Percentiles rank a stretch among this genome's conserved stretches.
These are phyloP conservation scores for Etia nguti DNA, from an alignment of 2,113 vertebrate species.

Conservation along the genomic window DNA sequence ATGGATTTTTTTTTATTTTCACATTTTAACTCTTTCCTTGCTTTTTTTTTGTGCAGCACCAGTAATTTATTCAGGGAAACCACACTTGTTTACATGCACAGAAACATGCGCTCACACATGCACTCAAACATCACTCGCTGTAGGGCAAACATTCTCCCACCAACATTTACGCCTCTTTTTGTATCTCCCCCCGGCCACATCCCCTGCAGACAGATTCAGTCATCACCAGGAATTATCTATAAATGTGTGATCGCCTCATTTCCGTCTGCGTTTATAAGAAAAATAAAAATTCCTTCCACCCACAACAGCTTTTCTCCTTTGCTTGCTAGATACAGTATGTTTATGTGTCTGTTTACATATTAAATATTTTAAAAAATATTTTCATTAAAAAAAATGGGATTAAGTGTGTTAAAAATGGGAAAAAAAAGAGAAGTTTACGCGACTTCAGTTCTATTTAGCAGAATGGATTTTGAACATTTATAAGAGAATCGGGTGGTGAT, in stretches of 20 bases:
- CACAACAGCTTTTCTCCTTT: slow-evolving; percentile 5
- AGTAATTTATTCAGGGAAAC: neutral
- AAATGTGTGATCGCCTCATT: slow-evolving; percentile 53
- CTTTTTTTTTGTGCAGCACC: neutral
- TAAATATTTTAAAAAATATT: neutral
- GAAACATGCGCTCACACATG: neutral
- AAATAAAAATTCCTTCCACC: neutral
- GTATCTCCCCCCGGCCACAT: slow-evolving; percentile 15
- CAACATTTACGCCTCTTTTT: slow-evolving; percentile 31
- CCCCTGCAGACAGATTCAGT: slow-evolving; percentile 26
- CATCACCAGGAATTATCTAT: slow-evolving; percentile 37
- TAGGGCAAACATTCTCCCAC: neutral
- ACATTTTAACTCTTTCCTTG: neutral
- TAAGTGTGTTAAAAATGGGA: neutral
- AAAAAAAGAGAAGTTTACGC: neutral
- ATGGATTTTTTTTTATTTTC: too few species aligned
- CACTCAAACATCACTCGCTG: neutral
- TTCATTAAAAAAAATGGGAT: neutral
- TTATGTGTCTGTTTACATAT: neutral
- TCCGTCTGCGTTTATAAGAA: slow-evolving; percentile 10
- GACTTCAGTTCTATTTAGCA: neutral
- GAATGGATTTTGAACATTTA: neutral
- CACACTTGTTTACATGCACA: neutral
- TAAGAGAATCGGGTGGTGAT: neutral
- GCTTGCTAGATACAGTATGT: neutral